Conservation (phyloP, 2,797 vertebrate species). For the Chromobotia macracanthus region DNA sequence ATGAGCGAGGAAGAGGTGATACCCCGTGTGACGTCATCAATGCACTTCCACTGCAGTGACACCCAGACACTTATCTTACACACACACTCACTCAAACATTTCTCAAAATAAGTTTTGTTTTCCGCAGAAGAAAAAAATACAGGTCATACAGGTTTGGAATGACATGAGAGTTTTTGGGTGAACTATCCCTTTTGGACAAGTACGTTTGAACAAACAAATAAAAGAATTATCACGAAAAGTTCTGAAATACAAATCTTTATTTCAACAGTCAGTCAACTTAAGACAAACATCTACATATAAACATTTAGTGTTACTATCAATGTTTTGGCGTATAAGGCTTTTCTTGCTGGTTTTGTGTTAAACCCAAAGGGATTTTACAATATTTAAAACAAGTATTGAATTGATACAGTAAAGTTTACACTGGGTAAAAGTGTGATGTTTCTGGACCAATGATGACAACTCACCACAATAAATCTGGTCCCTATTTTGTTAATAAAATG, state of each 20-base stretch:
- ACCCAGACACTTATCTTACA: slow-evolving; percentile 8
- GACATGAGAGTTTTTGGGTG: no score
- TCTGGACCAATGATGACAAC: slow-evolving; percentile 17
- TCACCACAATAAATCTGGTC: background rate
- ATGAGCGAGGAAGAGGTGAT: slow-evolving; percentile 67
- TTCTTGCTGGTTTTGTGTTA: slow-evolving; percentile 58
- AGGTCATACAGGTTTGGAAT: background rate
- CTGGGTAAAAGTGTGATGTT: slow-evolving; percentile 12
- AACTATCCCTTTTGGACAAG: no score
- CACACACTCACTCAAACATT: no score
- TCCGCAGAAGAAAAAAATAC: no score
- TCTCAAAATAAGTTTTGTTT: no score
- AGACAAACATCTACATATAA: slow-evolving; percentile 72
- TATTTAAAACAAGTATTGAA: background rate
- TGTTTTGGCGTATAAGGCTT: slow-evolving; percentile 74
- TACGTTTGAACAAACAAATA: background rate
- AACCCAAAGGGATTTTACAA: slow-evolving; percentile 1
- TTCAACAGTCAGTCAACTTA: slow-evolving; percentile 77
- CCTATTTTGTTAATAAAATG: background rate
- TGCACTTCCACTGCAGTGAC: slow-evolving; percentile 73
- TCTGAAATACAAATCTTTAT: slow-evolving; percentile 77
- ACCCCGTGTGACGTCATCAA: slow-evolving; percentile 86
- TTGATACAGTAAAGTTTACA: background rate
- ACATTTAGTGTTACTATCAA: slow-evolving; percentile 73
- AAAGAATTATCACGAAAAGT: slow-evolving; percentile 40